Evolutionary conservation across 2,113 vertebrate genomes (phyloP), one percentile per base, ranked within the genome.

Genomic region (Elgaria multicarinata): DNA sequence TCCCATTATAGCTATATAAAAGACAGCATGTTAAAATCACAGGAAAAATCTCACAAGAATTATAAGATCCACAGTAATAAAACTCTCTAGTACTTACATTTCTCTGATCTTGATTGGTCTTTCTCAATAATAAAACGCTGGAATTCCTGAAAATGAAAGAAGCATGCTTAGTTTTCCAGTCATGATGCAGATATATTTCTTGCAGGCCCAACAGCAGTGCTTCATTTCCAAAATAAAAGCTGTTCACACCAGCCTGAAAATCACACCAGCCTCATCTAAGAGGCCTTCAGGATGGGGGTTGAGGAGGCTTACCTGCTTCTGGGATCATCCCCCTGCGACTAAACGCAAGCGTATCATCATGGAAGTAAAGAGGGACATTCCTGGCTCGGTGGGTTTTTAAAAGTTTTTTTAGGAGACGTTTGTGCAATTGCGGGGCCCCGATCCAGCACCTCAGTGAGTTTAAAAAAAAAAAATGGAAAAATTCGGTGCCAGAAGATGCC

Each of bases 131-230:
- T 89, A 44, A 97, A 95, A 89, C 95, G 95, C 0, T 97, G 97
- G 24, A 97, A 93, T 93, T 97, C 97, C 97, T 97, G 92, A 93
- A 89, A 97, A 96, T 33, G 66, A 94, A 89, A 96, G 89, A 90
- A 9, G 90, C 50, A 50, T 67, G 3, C 58, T 88, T 87, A 87
- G 18, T 88, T 28, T 33, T 77, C 28, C 20, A 22, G 16, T 46
- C 6, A 33, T 14, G 42, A 33, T 77, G 16, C 31, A 46, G 9
- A 3, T 44, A 24, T 16, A 6, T 46, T 14, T n/a, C 26, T 22
- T 44, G 42, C 74, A 77, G 3, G 20, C n/a, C 28, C 26, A 33
- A 62, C 0, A 55, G 33, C 3, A 36, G 9, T 28, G 33, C 42
- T 33, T 20, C 3, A 53, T 85, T 71, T 31, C 36, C 16, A 72